Base-by-base conservation (phyloP, 2,888 invertebrate species). In the Dysmachus trigonus region DNA sequence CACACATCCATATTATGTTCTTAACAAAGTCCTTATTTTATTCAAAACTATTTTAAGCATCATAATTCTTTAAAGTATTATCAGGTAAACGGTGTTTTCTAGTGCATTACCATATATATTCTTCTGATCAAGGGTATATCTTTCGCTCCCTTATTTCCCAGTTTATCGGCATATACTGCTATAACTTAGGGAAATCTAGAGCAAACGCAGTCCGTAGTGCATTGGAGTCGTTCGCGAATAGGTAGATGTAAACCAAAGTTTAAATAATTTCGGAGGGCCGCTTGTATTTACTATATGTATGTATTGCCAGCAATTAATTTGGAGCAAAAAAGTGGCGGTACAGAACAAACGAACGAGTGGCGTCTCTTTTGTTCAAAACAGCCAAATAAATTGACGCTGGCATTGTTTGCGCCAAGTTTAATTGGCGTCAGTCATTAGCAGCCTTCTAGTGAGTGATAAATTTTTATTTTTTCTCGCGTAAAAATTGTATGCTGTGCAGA, bases 391-490 rank as follows among this genome's bases (percentile, higher is more conserved):
- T 82, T 82, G 62, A 82, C 33, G 82, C 71, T 38, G 62, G 62
- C 82, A 82, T 82, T 82, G 82, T 82, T 82, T 82, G 82, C 35
- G 71, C 53, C 82, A 53, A 71, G 82, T 82, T 53, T 82, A 82
- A 82, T 82, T 82, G 82, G 82, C 82, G 82, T 82, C 82, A 82
- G 82, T 82, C 82, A 82, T 82, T 82, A 82, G 82, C 82, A 82
- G 82, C 82, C 82, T 82, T 82, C 82, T 82, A 71, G 71, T 82
- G 82, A 82, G 82, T 82, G 82, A 82, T 82, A 82, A 82, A 82
- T 82, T 82, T 82, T 82, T 82, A 82, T 82, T 82, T 82, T 82
- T 82, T 35, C 62, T 62, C 33, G 35, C 82, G 71, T 82, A 82
- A 82, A 82, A 82, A 82, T 53, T 82, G 82, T 82, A 38, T 82